Conservation (phyloP, 2,113 vertebrate genomes). For the Raja brachyura region DNA sequence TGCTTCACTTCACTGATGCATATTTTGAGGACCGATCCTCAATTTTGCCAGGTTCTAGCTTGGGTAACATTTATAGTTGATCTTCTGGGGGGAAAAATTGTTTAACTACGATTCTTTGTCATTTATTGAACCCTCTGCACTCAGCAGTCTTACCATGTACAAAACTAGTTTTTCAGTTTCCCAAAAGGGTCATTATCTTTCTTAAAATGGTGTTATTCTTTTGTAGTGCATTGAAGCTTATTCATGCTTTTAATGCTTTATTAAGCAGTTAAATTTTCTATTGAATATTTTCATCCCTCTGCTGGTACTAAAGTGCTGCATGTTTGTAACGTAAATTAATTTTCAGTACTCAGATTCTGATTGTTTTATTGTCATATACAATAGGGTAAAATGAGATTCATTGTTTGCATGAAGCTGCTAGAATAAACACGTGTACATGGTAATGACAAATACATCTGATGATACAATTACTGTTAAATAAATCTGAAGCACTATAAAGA, state of each 20-base stretch:
- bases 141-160: not conserved
- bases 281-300: not conserved
- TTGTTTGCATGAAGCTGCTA: too few relatives aligned
- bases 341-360: not conserved
- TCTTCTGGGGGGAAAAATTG: not conserved
- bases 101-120: not conserved
- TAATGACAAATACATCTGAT: too few relatives aligned
- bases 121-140: not conserved
- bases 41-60: not conserved
- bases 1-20: too few relatives aligned
- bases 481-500: too few relatives aligned
- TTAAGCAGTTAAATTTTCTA: not conserved
- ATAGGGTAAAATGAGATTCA: too few relatives aligned
- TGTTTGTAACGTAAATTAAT: not conserved
- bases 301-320: not conserved
- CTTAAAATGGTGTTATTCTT: not conserved
- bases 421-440: too few relatives aligned
- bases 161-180: not conserved
- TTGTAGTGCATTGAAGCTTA: not conserved
- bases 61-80: not conserved
- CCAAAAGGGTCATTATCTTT: not conserved
- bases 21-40: not conserved
- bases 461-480: too few relatives aligned
- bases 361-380: too few relatives aligned
- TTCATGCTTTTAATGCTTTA: not conserved